Conservation (phyloP, 1,140 invertebrate genomes). For the Aphelinus atriplicis region DNA sequence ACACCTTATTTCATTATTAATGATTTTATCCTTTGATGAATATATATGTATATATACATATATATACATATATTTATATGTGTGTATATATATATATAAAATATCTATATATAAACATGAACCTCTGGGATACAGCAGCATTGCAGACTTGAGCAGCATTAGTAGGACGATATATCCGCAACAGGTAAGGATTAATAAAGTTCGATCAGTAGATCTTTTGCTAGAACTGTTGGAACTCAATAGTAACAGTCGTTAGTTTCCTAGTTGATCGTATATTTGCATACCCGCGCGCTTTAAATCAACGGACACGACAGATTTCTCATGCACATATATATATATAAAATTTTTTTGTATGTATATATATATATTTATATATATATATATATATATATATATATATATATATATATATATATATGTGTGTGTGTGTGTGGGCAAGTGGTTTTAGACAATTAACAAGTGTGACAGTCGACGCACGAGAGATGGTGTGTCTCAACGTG, state of each 20-base stretch:
- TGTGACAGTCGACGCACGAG: slow-evolving; percentile 33
- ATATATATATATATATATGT: neutral
- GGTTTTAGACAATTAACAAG: slow-evolving; percentile 42
- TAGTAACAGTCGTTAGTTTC: slow-evolving; percentile 38
- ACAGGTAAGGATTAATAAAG: slow-evolving; percentile 10
- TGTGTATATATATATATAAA: no score
- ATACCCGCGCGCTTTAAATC: slow-evolving; percentile 35
- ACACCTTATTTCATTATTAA: no score
- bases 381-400: no score
- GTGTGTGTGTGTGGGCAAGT: slow-evolving; percentile 17
- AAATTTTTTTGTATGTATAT: slow-evolving; percentile 13
- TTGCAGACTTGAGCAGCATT: no score
- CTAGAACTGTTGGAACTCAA: slow-evolving; percentile 38
- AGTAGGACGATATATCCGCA: no score
- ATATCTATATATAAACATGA: no score
- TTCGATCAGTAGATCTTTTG: slow-evolving; percentile 34
- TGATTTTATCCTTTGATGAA: no score
- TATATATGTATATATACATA: no score
- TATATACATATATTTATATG: no score
- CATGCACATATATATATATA: no score
- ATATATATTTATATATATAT: neutral
- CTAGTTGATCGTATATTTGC: slow-evolving; percentile 38
- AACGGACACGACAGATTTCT: slow-evolving; percentile 31
- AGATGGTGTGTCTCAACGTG: slow-evolving; percentile 9
- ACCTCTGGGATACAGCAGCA: no score